Conservation (phyloP, 1,140 invertebrate species). For the Hypothenemus hampei region DNA sequence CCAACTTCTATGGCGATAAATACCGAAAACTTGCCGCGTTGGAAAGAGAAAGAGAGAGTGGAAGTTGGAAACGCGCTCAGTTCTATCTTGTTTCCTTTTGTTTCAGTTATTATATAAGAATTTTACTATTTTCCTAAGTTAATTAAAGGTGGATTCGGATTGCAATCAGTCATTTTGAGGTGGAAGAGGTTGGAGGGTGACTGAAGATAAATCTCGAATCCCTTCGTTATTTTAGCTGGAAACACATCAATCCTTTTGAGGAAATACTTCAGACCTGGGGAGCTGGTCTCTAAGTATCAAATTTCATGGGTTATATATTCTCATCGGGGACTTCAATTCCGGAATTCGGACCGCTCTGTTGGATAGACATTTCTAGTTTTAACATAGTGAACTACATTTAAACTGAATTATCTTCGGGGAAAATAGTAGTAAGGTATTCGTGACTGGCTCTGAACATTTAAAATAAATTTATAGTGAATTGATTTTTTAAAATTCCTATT, state of each 20-base stretch:
- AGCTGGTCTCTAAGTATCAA: conserved; percentile 27
- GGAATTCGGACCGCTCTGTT: neutral
- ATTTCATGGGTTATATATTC: conserved; percentile 27
- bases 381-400: neutral
- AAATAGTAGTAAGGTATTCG: no score
- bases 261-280: conserved; percentile 15
- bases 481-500: no score
- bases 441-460: no score
- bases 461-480: no score
- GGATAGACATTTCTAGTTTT: neutral
- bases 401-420: no score
- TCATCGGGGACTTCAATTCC: conserved; percentile 19
- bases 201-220: conserved; percentile 7
- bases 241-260: conserved; percentile 28
- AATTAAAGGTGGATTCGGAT: neutral
- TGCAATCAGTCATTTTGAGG: conserved; percentile 24
- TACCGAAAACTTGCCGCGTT: no score
- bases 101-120: no score
- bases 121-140: no score
- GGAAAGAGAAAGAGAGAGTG: no score
- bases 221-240: conserved; percentile 24
- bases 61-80: no score
- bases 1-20: no score
- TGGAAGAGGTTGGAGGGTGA: conserved; percentile 3
- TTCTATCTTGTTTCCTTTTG: no score